Evolutionary conservation across 2,113 vertebrate genomes (phyloP).

Genomic region (Lophotis ruficrista): DNA sequence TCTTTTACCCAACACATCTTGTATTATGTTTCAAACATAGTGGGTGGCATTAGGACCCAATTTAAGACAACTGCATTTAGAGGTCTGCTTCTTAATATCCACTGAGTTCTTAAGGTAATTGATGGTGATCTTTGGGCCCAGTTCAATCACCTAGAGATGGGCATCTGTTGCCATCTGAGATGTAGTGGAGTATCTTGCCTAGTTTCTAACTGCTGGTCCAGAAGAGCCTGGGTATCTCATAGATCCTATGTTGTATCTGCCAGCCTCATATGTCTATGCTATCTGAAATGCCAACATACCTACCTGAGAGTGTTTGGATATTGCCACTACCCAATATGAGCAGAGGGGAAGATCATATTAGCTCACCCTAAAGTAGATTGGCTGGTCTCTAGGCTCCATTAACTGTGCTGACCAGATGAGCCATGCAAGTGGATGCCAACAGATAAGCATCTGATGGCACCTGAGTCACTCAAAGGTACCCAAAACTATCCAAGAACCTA

Average conservation of each 20-base stretch:
- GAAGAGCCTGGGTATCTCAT: background rate
- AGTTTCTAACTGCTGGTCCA: background rate
- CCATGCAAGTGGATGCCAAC: background rate
- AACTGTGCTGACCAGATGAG: background rate
- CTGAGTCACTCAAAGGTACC: too few species aligned
- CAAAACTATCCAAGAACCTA: background rate
- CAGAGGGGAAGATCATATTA: background rate
- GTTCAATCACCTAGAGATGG: background rate
- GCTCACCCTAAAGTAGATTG: background rate
- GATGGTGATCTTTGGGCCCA: background rate
- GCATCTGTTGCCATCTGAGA: background rate
- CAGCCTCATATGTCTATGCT: background rate
- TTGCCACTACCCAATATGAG: background rate
- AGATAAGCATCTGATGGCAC: background rate
- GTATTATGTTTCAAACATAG: background rate
- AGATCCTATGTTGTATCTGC: background rate
- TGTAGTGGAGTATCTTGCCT: background rate
- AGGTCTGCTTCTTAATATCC: background rate
- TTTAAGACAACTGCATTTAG: background rate
- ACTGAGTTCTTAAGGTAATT: background rate
- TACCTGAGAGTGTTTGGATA: background rate
- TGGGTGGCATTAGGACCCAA: accelerated
- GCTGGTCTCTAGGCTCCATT: background rate
- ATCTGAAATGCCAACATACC: background rate
- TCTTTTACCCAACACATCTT: background rate